These are phyloP conservation scores for Todiramphus chloris DNA, from an alignment of 2,113 vertebrate genomes.

Conservation along the genomic window DNA sequence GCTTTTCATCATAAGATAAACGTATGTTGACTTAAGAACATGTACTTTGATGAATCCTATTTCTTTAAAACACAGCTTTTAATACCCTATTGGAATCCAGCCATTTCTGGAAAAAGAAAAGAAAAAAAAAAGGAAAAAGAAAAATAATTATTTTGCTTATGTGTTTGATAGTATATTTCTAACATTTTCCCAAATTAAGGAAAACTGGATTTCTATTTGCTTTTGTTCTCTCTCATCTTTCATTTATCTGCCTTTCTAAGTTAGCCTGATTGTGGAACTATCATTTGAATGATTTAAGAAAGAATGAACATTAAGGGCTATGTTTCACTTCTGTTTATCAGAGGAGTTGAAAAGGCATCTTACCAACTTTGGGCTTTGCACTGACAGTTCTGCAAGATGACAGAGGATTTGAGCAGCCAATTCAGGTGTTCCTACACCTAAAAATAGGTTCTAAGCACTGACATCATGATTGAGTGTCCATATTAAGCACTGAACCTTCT, in stretches of 20 bases:
- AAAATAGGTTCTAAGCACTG: background rate
- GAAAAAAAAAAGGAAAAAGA: no score
- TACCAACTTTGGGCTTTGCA: background rate
- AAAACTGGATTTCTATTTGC: background rate
- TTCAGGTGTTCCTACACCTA: background rate
- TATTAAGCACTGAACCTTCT: background rate
- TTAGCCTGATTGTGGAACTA: background rate
- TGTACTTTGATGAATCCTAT: no score
- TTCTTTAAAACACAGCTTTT: no score
- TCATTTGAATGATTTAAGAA: background rate
- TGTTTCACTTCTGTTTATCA: background rate
- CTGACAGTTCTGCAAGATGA: background rate
- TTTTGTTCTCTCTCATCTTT: background rate
- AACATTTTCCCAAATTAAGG: background rate
- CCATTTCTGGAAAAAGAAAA: no score
- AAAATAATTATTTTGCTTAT: no score
- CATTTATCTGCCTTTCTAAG: background rate
- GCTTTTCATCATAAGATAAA: background rate
- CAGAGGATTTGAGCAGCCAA: background rate
- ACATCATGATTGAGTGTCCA: background rate
- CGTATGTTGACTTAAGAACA: background rate
- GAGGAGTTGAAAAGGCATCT: background rate
- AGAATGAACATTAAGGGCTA: background rate
- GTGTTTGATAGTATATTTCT: background rate
- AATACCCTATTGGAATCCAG: no score